These are phyloP conservation scores for Mellivora capensis DNA, from an alignment of 2,113 vertebrate genomes.

Conservation along the genomic window DNA sequence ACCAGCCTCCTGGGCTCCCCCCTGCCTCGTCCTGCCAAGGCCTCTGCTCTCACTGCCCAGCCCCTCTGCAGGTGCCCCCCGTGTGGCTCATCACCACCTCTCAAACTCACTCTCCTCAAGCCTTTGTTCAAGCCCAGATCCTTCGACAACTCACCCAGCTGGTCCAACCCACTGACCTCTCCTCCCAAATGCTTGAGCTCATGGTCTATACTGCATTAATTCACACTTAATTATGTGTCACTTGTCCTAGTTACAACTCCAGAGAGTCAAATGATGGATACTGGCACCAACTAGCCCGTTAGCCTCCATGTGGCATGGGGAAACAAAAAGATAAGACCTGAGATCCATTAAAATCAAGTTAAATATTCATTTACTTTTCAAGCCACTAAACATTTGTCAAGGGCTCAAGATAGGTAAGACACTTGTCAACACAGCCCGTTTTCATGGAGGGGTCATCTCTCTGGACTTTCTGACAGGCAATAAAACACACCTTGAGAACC, in stretches of 20 bases:
- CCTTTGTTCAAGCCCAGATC: background rate
- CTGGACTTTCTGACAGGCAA: background rate
- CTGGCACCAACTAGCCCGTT: slow-evolving; percentile 13
- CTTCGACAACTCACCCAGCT: background rate
- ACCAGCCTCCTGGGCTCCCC: background rate
- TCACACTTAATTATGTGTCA: background rate
- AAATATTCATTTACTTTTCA: background rate
- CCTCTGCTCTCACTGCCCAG: background rate
- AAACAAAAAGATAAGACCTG: background rate
- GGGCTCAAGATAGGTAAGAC: background rate
- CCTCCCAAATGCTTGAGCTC: background rate
- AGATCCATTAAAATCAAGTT: slow-evolving; percentile 19
- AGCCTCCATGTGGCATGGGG: background rate
- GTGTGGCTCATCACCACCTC: background rate
- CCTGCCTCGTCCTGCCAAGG: background rate
- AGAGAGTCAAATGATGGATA: background rate
- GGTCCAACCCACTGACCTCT: background rate
- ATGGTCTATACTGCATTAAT: background rate
- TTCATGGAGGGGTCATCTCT: background rate
- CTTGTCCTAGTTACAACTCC: background rate
- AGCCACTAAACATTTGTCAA: background rate
- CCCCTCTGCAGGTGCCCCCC: background rate
- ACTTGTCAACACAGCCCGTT: background rate
- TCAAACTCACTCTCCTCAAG: background rate
- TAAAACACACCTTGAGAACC: background rate